Conservation (phyloP, 2,888 invertebrate species). For the Agrotis exclamationis region DNA sequence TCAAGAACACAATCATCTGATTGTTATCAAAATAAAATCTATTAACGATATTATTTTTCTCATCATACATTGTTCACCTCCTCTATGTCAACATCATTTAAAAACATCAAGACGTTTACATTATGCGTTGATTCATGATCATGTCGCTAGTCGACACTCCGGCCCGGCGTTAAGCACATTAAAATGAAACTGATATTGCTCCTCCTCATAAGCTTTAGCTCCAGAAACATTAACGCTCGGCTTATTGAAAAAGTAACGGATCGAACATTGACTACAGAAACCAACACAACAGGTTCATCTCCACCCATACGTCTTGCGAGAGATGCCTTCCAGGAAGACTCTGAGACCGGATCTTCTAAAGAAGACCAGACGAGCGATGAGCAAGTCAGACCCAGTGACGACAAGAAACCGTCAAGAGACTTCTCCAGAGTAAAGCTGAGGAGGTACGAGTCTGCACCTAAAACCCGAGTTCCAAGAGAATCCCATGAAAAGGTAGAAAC, state of each 20-base stretch:
- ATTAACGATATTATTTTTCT: slow-evolving; percentile 70
- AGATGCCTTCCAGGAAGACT: slow-evolving; percentile 66
- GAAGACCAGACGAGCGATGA: slow-evolving; percentile 69
- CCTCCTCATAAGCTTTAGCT: slow-evolving; percentile 62
- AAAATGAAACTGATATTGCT: slow-evolving; percentile 73
- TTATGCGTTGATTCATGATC: slow-evolving; percentile 73
- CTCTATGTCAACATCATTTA: slow-evolving; percentile 71
- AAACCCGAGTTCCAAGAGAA: slow-evolving; percentile 59
- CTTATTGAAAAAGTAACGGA: slow-evolving; percentile 72
- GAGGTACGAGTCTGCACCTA: slow-evolving; percentile 7
- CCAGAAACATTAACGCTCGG: slow-evolving; percentile 65
- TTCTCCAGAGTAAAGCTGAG: slow-evolving; percentile 41
- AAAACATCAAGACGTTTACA: slow-evolving; percentile 81
- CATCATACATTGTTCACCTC: slow-evolving; percentile 73
- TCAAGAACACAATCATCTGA: slow-evolving; percentile 45
- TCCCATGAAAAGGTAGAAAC: slow-evolving; percentile 55
- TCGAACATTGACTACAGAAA: slow-evolving; percentile 65
- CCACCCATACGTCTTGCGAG: slow-evolving; percentile 70
- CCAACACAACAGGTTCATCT: slow-evolving; percentile 64
- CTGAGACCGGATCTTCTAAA: slow-evolving; percentile 62
- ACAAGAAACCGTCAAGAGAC: slow-evolving; percentile 61
- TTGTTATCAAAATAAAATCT: slow-evolving; percentile 65
- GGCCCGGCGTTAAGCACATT: slow-evolving; percentile 64
- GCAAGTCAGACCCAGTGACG: slow-evolving; percentile 51
- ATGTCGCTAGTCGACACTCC: slow-evolving; percentile 73